Conservation (phyloP, 2,113 vertebrate species). For the Tragelaphus imberbis region DNA sequence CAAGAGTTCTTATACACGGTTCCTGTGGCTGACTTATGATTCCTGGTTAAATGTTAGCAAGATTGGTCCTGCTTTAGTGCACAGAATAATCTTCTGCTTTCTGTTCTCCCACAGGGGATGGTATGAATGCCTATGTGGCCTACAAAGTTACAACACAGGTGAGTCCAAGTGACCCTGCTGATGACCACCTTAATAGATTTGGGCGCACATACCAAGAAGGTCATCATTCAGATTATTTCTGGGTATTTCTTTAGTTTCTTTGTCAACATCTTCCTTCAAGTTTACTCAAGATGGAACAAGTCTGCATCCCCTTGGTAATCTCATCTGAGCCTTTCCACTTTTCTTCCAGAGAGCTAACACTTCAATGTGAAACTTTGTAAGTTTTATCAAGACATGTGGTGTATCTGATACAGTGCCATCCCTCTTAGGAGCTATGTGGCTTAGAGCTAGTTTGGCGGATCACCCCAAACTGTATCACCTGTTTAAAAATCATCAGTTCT, state of each 20-base stretch:
- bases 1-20: neutral
- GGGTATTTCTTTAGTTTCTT: conserved; percentile 26
- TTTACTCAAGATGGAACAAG: neutral
- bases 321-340: conserved; percentile 22
- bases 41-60: conserved; percentile 7
- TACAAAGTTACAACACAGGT: conserved; percentile 98
- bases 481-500: neutral
- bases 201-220: neutral
- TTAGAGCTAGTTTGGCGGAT: neutral
- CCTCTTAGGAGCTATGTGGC: neutral
- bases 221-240: conserved; percentile 13
- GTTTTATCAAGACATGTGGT: neutral
- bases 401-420: neutral
- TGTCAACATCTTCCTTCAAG: conserved; percentile 15
- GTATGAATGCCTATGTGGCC: conserved; percentile 97
- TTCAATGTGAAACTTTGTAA: neutral
- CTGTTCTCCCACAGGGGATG: conserved; percentile 85
- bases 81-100: neutral
- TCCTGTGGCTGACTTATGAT: neutral
- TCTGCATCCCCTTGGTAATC: neutral
- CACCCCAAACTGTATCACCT: neutral
- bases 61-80: neutral
- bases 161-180: conserved; percentile 25
- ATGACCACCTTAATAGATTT: neutral
- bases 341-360: conserved; percentile 1